Evolutionary conservation across 1,140 invertebrate species (phyloP).

Genomic region (Brachionus manjavacas): DNA sequence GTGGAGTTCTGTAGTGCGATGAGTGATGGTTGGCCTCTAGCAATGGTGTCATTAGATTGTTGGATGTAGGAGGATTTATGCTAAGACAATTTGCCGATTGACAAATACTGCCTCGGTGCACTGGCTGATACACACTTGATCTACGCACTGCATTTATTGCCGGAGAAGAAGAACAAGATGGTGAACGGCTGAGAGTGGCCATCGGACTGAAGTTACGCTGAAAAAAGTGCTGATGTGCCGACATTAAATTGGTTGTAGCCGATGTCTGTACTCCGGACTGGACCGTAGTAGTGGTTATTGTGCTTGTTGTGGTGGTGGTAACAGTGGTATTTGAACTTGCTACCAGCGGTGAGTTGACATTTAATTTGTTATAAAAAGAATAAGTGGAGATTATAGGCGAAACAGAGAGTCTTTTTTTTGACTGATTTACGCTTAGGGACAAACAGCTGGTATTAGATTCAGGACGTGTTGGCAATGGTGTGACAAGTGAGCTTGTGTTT

Average conservation of each 20-base stretch:
- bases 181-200: not conserved
- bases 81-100: not conserved
- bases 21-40: slow-evolving; percentile 9
- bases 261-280: not conserved
- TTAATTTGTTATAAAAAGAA: slow-evolving; percentile 34
- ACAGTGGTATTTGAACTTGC: not conserved
- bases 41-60: slow-evolving; percentile 33
- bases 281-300: not conserved
- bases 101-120: not conserved
- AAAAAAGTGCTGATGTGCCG: slow-evolving; percentile 38
- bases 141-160: slow-evolving; percentile 11
- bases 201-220: slow-evolving; percentile 39
- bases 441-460: not conserved
- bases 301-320: not conserved
- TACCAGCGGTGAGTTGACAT: slow-evolving; percentile 27
- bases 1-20: not conserved
- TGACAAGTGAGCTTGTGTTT: not conserved
- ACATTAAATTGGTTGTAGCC: not conserved
- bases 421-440: slow-evolving; percentile 8
- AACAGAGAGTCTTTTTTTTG: slow-evolving; percentile 28
- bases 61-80: not conserved
- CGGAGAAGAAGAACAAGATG: slow-evolving; percentile 18
- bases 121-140: not conserved
- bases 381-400: slow-evolving; percentile 34
- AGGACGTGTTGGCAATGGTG: not conserved